phyloP scores from a whole-genome alignment of 2,113 vertebrate species.

The Nannospalax galili region DNA sequence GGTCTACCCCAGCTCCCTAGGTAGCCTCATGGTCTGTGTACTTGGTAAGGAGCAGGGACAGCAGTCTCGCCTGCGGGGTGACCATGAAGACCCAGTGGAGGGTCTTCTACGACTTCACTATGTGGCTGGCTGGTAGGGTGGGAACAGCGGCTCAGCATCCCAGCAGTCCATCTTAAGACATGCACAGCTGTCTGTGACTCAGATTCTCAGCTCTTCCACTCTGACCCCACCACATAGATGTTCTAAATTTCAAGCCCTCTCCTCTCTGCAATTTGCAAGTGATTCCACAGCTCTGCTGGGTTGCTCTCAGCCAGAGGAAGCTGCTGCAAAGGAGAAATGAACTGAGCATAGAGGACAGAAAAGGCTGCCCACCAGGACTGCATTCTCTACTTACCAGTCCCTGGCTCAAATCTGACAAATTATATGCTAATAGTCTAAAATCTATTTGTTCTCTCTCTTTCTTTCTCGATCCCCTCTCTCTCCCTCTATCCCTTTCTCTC shows the following conservation, averaged over 20 bases:
- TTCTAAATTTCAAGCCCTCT: background rate
- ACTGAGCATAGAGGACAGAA: background rate
- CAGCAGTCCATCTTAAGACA: background rate
- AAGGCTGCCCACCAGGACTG: no score
- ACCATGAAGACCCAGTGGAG: background rate
- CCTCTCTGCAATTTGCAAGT: background rate
- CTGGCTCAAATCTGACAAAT: background rate
- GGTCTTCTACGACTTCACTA: background rate
- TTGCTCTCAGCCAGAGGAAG: background rate
- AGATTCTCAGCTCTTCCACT: background rate
- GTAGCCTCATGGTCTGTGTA: background rate
- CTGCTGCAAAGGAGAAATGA: background rate
- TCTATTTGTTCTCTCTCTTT: background rate
- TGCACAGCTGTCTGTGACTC: background rate
- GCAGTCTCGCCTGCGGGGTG: background rate
- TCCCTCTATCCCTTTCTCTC: background rate
- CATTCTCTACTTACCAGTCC: background rate
- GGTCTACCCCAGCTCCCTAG: background rate
- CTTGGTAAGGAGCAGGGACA: background rate
- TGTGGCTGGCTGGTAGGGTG: background rate
- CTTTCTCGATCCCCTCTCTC: background rate
- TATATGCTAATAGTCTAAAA: background rate
- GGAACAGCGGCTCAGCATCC: background rate
- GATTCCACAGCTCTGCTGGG: background rate
- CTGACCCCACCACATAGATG: rapidly evolving